Conservation (phyloP, 2,888 invertebrate genomes). For the Masnerella sp. region DNA sequence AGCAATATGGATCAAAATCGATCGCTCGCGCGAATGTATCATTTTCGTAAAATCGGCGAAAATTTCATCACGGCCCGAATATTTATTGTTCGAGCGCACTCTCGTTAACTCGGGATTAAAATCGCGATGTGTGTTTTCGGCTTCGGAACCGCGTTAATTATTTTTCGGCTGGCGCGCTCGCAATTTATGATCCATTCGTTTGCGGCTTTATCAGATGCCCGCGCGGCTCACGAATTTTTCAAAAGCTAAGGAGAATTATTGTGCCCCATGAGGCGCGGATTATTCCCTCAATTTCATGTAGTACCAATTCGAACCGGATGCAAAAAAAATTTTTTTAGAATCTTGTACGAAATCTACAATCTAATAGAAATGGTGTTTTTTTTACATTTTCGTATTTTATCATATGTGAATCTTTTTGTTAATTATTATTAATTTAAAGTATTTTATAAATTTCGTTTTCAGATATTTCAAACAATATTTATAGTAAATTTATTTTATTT, state of each 20-base stretch:
- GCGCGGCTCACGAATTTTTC: slow-evolving; percentile 30
- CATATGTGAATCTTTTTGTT: too few relatives aligned
- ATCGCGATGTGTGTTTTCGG: slow-evolving; percentile 11
- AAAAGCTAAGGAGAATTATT: slow-evolving; percentile 15
- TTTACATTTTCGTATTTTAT: too few relatives aligned
- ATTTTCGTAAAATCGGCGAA: slow-evolving; percentile 6
- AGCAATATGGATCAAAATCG: slow-evolving; percentile 15
- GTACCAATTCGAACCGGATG: too few relatives aligned
- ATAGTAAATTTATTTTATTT: too few relatives aligned
- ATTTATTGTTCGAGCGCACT: slow-evolving; percentile 13
- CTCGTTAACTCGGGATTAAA: slow-evolving; percentile 23
- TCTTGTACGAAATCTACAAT: too few relatives aligned
- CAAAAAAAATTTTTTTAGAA: not conserved
- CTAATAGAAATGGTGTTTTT: too few relatives aligned
- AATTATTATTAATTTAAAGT: too few relatives aligned
- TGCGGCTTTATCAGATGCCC: slow-evolving; percentile 23
- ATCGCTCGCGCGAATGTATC: not conserved
- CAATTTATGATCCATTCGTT: slow-evolving; percentile 31
- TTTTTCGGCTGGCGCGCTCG: slow-evolving; percentile 7
- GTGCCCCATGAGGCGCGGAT: too few relatives aligned
- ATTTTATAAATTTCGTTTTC: too few relatives aligned
- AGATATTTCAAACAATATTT: too few relatives aligned
- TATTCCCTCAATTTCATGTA: too few relatives aligned
- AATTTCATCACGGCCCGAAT: slow-evolving; percentile 9
- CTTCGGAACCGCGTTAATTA: slow-evolving; percentile 32